phyloP scores from a whole-genome alignment of 1,140 invertebrate species.

The roundworm (Caenorhabditis elegans) region DNA sequence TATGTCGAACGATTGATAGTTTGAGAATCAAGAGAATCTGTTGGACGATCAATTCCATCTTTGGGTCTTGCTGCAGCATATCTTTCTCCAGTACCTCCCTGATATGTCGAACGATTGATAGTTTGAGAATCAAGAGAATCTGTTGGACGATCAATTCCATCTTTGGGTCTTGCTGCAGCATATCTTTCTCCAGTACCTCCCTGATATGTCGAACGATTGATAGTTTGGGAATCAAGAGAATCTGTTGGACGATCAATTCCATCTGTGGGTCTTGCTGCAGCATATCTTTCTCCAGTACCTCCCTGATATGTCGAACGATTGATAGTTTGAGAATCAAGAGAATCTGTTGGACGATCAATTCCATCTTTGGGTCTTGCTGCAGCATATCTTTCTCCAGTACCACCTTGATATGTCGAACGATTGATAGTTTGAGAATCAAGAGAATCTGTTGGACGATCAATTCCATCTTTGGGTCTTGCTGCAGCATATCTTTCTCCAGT shows the following conservation, averaged over 20 bases:
- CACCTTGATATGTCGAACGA: background rate
- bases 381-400: background rate
- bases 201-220: background rate
- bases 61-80: background rate
- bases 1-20: background rate
- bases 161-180: background rate
- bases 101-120: background rate
- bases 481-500: background rate
- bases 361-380: background rate
- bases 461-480: background rate
- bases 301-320: slow-evolving; percentile 1
- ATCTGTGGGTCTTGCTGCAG: background rate
- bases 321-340: background rate
- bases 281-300: background rate
- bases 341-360: slow-evolving; percentile 1
- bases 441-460: slow-evolving; percentile 4
- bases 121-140: background rate
- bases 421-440: background rate
- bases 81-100: background rate
- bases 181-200: background rate
- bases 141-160: background rate
- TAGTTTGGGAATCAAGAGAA: background rate
- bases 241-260: background rate
- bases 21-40: background rate
- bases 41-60: background rate